Conservation (phyloP, 1,140 invertebrate species). For the Aphaenogaster rudis region DNA sequence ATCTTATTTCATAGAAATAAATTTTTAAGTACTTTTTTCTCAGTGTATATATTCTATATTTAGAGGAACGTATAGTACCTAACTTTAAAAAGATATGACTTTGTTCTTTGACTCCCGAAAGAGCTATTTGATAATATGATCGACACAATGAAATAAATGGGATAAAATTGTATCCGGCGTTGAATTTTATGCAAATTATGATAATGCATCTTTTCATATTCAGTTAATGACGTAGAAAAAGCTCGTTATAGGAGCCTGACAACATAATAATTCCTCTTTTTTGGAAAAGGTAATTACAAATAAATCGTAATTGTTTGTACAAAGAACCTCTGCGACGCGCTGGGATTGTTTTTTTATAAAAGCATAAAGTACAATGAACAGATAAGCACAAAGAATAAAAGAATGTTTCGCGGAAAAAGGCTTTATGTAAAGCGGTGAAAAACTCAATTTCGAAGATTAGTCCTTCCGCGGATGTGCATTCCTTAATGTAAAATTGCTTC, state of each 20-base stretch:
- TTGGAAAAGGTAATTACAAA: conserved; percentile 5
- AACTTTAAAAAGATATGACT: background rate
- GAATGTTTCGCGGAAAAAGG: background rate
- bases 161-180: background rate
- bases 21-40: too few species aligned
- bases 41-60: background rate
- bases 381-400: conserved; percentile 38
- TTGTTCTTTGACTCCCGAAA: background rate
- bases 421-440: conserved; percentile 7
- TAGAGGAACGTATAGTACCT: background rate
- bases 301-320: conserved; percentile 37
- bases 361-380: conserved; percentile 20
- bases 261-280: background rate
- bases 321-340: background rate
- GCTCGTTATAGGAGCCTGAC: background rate
- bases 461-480: conserved; percentile 3
- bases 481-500: conserved; percentile 45
- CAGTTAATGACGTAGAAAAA: background rate
- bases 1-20: too few species aligned
- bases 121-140: background rate
- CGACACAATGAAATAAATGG: background rate
- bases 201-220: conserved; percentile 8
- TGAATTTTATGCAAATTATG: background rate
- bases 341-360: conserved; percentile 19
- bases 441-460: conserved; percentile 59